Base-by-base conservation (phyloP, 2,797 vertebrate genomes). In the Tapera naevia region DNA sequence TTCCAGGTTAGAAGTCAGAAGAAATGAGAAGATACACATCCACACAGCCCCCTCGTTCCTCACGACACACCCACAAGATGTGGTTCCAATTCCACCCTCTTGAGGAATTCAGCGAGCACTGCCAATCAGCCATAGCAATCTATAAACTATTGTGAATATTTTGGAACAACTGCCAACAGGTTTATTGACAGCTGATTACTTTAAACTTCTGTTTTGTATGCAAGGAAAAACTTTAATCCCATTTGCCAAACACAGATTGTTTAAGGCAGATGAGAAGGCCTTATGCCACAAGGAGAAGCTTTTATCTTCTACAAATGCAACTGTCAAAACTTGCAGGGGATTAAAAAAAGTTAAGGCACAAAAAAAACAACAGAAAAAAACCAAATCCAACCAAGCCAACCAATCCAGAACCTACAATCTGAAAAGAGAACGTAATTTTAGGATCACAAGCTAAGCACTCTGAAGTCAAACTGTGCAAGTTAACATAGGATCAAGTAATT, bases 201-300 rank as follows among this genome's bases (percentile, higher is more conserved):
- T 95, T 88, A 86, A 93, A 85, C 56, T 91, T 91, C 62, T 87
- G 80, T 92, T 93, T 91, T 74, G n/a, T 67, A 90, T 91, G 64
- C 89, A 90, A 92, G 86, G 37, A 25, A 81, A 91, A 94, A 41
- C 80, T 94, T 94, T 93, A 92, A 95, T 95, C 74, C 45, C n/a
- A 51, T 76, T 90, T 94, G 62, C 73, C 53, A 87, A 76, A 66
- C 62, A 88, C 48, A 35, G 37, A 81, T 89, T 88, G 60, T 43
- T 73, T 81, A 88, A 73, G 48, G 67, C 58, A 94, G 80, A 90
- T 72, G 54, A 83, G 45, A 91, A 81, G n/a, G 66, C 10, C 39
- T 86, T 54, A 43, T 2, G 3, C 9, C 50, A 62, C 46, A 88
- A 83, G 80, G 86, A 88, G 62, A 48, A 12, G 21, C 43, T 94